These are phyloP conservation scores for Drosophila fuyamai DNA, from an alignment of 1,140 invertebrate genomes.

Conservation along the genomic window DNA sequence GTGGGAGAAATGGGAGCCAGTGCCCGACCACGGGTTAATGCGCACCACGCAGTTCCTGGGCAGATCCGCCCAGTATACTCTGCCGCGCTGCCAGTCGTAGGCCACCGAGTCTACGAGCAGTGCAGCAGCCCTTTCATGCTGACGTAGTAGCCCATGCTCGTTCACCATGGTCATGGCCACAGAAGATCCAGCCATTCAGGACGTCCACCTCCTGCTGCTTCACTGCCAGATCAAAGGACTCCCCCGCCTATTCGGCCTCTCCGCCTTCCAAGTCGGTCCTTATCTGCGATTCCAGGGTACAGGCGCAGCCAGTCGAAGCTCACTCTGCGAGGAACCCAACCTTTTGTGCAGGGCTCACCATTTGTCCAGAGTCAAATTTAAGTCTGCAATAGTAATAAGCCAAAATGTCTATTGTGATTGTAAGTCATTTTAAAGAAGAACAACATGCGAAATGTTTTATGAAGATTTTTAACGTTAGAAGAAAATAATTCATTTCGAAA, in stretches of 20 bases:
- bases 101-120: conserved; percentile 89
- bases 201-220: conserved; percentile 95
- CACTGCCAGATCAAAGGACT: conserved; percentile 63
- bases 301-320: conserved; percentile 96
- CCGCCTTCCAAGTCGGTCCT: conserved; percentile 27
- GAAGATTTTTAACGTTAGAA: too few species aligned
- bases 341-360: neutral
- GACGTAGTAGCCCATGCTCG: conserved; percentile 37
- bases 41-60: conserved; percentile 59
- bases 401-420: too few species aligned
- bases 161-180: conserved; percentile 85
- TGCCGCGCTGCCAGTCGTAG: conserved; percentile 94
- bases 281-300: conserved; percentile 88
- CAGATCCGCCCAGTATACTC: conserved; percentile 92
- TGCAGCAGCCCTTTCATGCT: conserved; percentile 46
- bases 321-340: conserved; percentile 87
- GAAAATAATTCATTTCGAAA: too few species aligned
- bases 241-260: neutral
- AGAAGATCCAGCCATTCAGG: conserved; percentile 96
- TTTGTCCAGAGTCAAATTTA: conserved; percentile 16
- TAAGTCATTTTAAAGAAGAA: too few species aligned
- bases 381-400: conserved; percentile 14
- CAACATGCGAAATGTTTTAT: too few species aligned
- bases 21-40: conserved; percentile 82
- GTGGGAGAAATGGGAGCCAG: conserved; percentile 93